Conservation (phyloP, 2,888 invertebrate species). For the Formica aserva region DNA sequence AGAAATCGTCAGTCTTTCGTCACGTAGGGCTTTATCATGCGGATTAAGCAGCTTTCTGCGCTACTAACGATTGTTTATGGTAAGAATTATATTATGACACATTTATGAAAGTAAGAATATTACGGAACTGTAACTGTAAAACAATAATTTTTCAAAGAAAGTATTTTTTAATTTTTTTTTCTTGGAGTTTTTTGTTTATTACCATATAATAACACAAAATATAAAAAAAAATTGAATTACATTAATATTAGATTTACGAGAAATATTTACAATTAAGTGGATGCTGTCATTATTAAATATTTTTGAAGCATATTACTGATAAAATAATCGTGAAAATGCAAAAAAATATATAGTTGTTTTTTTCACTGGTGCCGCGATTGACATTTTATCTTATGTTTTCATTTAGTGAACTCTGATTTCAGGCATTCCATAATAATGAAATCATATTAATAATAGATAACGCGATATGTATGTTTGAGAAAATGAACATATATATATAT, state of each 20-base stretch:
- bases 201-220: neutral
- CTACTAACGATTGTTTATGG: slow-evolving; percentile 49
- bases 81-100: slow-evolving; percentile 53
- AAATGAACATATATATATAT: too few relatives aligned
- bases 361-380: neutral
- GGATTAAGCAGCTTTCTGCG: slow-evolving; percentile 20
- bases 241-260: neutral
- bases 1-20: neutral
- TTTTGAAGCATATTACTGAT: slow-evolving; percentile 1
- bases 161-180: neutral
- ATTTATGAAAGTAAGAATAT: slow-evolving; percentile 10
- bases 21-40: slow-evolving; percentile 51
- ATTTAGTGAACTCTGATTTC: neutral
- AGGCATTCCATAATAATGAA: neutral
- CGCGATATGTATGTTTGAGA: neutral
- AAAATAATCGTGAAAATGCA: neutral
- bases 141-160: neutral
- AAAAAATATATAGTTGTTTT: slow-evolving; percentile 19
- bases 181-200: neutral
- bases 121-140: neutral
- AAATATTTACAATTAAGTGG: neutral
- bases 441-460: neutral
- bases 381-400: neutral
- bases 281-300: too few relatives aligned
- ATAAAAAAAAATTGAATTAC: neutral